A percentile compares a stretch with the other conserved stretches of the same genome.
Evolutionary conservation across 1,140 invertebrate genomes (phyloP).

Genomic region (Saccostrea cuccullata): DNA sequence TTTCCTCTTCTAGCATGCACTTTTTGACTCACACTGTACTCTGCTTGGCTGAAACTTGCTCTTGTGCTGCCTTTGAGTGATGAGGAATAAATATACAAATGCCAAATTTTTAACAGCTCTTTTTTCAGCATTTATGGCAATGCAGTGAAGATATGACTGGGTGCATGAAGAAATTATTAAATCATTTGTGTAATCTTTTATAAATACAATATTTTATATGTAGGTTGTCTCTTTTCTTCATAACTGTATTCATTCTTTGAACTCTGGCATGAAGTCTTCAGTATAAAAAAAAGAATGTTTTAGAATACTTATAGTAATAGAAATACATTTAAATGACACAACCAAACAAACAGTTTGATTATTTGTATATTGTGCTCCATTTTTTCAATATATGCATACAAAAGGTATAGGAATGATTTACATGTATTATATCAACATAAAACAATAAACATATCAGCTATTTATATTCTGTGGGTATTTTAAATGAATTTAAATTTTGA

Average conservation of each 20-base stretch:
- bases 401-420: too few species aligned
- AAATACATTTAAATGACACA: too few species aligned
- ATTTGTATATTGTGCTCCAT: too few species aligned
- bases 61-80: background rate
- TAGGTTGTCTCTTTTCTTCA: background rate
- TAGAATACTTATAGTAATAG: too few species aligned
- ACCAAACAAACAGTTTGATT: too few species aligned
- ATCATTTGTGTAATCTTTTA: background rate
- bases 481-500: too few species aligned
- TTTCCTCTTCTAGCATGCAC: background rate
- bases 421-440: too few species aligned
- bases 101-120: background rate
- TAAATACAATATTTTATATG: background rate
- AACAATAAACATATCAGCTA: too few species aligned
- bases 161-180: background rate
- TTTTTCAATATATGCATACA: too few species aligned
- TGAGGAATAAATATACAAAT: background rate
- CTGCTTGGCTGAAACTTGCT: background rate
- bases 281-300: too few species aligned
- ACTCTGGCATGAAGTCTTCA: background rate
- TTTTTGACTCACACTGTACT: slow-evolving; percentile 29
- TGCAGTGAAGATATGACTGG: slow-evolving; percentile 15
- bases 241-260: background rate
- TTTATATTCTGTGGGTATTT: too few species aligned
- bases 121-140: background rate